Evolutionary conservation across 2,113 vertebrate species (phyloP), one percentile per base, ranked within the genome.

Genomic region (Pampusana beccarii): DNA sequence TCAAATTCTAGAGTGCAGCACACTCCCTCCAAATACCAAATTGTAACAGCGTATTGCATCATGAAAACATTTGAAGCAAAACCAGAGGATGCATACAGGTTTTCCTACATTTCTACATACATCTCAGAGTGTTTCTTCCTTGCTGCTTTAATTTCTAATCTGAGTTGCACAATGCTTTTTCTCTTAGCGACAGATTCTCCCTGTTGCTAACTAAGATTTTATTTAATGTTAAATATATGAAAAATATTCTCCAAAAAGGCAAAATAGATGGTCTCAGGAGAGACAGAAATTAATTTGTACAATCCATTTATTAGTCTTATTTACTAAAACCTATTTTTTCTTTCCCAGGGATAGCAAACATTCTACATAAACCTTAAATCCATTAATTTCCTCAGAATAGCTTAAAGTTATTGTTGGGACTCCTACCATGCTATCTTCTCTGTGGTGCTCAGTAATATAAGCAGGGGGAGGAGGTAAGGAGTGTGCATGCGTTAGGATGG

Each of bases 401-500:
- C 28, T 90, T 84, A 84, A 92, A 93, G 15, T 79, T 85, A 21
- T 73, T 73, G 82, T 54, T 38, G 85, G 70, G 65, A 64, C 73
- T 82, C 56, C 80, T 91, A 4, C 61, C 61, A 34, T 9, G 72
- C 40, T 26, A 18, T 38, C 78, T 51, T 69, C 80, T 69, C 92
- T 38, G 82, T 24, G 58, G 71, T 73, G 64, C 80, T 72, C 71
- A 64, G 87, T 40, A 38, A 51, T 33, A 29, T 1, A 36, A 70
- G 71, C 66, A 33, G 36, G 17, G 64, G 64, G 40, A 84, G 85
- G 57, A 85, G 56, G 93, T 31, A 31, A 92, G 80, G 69, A 82
- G 67, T 33, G 70, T 80, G 70, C 69, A 28, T 36, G 77, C 69
- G 69, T 93, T 86, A 86, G 96, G 91, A 93, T 56, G 61, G 82